A percentile compares a stretch with the other conserved stretches of the same genome.
These are phyloP conservation scores for Hartigia nigra DNA, from an alignment of 2,888 invertebrate genomes.

Conservation along the genomic window DNA sequence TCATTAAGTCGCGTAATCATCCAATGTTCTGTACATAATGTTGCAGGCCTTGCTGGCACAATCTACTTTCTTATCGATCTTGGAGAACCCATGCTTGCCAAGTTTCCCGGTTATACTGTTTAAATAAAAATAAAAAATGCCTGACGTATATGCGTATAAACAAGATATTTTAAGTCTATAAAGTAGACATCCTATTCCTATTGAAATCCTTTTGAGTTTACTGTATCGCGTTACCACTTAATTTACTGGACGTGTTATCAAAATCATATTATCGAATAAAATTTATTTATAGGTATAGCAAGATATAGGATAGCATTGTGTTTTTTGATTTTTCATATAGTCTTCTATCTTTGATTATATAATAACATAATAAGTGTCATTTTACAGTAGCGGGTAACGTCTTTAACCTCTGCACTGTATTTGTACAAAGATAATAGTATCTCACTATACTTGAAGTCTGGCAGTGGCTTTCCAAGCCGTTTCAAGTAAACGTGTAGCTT, in stretches of 20 bases:
- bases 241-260: not conserved
- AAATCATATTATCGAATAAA: not conserved
- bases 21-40: not conserved
- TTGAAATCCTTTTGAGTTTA: not conserved
- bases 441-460: not conserved
- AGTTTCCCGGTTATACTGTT: slow-evolving; percentile 79
- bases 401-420: not conserved
- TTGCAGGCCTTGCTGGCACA: slow-evolving; percentile 76
- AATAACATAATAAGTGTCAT: not conserved
- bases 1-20: not conserved
- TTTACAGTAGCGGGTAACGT: not conserved
- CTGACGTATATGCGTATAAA: not conserved
- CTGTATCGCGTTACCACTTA: not conserved
- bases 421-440: not conserved
- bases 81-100: slow-evolving; percentile 72
- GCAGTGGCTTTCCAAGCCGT: not conserved
- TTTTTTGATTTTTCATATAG: not conserved
- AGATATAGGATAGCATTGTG: not conserved
- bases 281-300: too few relatives aligned
- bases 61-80: slow-evolving; percentile 81
- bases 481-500: not conserved
- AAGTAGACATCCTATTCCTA: not conserved
- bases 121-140: slow-evolving; percentile 43
- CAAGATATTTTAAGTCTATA: not conserved
- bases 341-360: not conserved